Evolutionary conservation across 2,113 vertebrate species (phyloP), one percentile per base, ranked within the genome.

Genomic region (Symphodus melops): DNA sequence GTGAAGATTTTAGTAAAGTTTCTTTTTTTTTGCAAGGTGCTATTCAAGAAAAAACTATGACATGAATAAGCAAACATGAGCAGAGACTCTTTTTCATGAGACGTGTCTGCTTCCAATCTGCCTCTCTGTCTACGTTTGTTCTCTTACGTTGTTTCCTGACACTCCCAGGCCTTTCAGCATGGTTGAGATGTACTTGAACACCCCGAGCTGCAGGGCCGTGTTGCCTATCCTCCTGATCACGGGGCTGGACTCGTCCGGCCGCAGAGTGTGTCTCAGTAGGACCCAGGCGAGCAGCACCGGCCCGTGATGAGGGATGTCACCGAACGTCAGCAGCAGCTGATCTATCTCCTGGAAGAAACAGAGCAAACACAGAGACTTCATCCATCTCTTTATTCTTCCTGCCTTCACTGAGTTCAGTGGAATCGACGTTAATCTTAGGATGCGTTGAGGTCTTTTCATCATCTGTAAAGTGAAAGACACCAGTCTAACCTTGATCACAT

Each of bases 221-320:
- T 96, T 97, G 28, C 97, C 97, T 72, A 98, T 94, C 61, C 94
- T 96, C 80, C 96, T 93, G 84, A 98, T 91, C 20, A 95, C 70
- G 0, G 87, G 93, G 46, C 91, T 89, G 0, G 95, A 91, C 78
- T 98, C 96, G 1, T 98, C 96, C 0, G 96, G 93, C 79, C 86
- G 95, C 64, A 99, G 84, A 0, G 97, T 97, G 89, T 99, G 96
- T 61, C 96, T 96, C 59, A 99, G 94, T 42, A 99, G 94, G 68
- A 97, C 97, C 98, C 98, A 99, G 13, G 96, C 95, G 90, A 99
- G 82, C 75, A 99, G 94, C 71, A 98, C 96, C 0, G 96, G 96
- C 0, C 96, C 96, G 0, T 99, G 97, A 83, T 99, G 97, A 5
- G 95, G 84, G 76, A 97, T 93, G 86, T 99, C 96, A 12, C 98